Evolutionary conservation across 2,113 vertebrate genomes (phyloP), one percentile per base, ranked within the genome.

Genomic region (Salvelinus sp.): DNA sequence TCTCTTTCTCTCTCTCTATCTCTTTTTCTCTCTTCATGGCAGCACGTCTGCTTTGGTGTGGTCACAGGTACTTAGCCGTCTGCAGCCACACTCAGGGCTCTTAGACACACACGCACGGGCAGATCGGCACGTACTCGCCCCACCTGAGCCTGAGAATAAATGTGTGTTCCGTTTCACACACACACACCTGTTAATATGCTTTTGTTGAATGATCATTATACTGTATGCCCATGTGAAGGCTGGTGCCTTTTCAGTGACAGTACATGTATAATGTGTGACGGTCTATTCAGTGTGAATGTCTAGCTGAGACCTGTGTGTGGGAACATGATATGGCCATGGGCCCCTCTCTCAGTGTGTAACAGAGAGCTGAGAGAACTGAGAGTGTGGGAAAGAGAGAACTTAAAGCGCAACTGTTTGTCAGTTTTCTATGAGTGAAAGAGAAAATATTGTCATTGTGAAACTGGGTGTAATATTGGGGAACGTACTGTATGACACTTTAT

Each of bases 101-200:
- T 84, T 76, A 88, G 75, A 78, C 72, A 78, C 72, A 78, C 70
- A 73, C 58, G 28, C 78, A 83, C 58, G 75, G 89, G 87, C 85
- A 90, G 79, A 79, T 85, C 89, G 75, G 80, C 93, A 93, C 93
- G 90, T 93, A 93, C 70, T 2, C 87, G 76, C 74, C 65, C 50
- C 63, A 77, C 38, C 73, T 75, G 66, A 66, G 58, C 76, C 83
- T 87, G 84, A 77, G 84, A 88, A 85, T 75, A 57, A 69, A 78
- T 69, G n/a, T 74, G 70, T 80, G 79, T 82, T 54, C 47, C 14
- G 20, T 67, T 85, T 87, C 54, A 58, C 38, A 44, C 38, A 44
- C 38, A 33, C 54, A n/a, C 38, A 28, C 68, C 57, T 48, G 74
- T 38, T 38, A 44, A 16, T 18, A 6, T 54, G 50, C 14, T 54